These are phyloP conservation scores for Ochropleura plecta DNA, from an alignment of 2,888 invertebrate genomes.

Conservation along the genomic window DNA sequence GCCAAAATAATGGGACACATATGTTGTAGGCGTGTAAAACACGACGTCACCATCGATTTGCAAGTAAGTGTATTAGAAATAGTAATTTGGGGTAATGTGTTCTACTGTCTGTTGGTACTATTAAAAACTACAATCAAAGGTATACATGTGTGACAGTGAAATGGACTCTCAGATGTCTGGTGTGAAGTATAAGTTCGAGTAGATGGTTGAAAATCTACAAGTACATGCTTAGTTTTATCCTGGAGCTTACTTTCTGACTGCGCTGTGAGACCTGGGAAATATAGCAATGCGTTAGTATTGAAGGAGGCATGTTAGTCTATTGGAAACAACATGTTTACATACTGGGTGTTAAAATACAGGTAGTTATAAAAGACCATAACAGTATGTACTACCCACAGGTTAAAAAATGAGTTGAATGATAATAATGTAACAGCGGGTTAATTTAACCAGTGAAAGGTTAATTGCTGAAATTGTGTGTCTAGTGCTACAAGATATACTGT, in stretches of 20 bases:
- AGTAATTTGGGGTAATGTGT: constrained; percentile 66
- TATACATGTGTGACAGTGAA: constrained; percentile 62
- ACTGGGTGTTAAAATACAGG: constrained; percentile 14
- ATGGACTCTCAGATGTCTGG: constrained; percentile 61
- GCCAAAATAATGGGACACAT: constrained; percentile 47
- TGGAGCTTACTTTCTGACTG: constrained; percentile 89
- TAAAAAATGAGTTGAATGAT: constrained; percentile 25
- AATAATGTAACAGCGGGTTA: background rate
- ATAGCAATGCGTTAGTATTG: constrained; percentile 85
- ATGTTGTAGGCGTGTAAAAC: constrained; percentile 34
- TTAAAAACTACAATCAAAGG: constrained; percentile 60
- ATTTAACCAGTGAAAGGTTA: constrained; percentile 4
- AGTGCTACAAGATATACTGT: background rate
- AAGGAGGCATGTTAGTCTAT: constrained; percentile 53
- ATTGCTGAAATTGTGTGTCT: constrained; percentile 6
- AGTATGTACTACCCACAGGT: constrained; percentile 16
- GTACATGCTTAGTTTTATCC: constrained; percentile 82
- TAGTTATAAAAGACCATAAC: background rate
- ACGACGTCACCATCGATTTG: constrained; percentile 70
- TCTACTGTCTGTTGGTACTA: constrained; percentile 63
- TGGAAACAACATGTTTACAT: constrained; percentile 5
- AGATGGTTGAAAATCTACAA: constrained; percentile 69
- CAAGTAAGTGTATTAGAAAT: constrained; percentile 78
- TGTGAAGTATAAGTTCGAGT: constrained; percentile 64
- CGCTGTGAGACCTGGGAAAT: constrained; percentile 89